Evolutionary conservation across 2,888 invertebrate species (phyloP), one percentile per base, ranked within the genome.

Genomic region (Maniola hyperantus): DNA sequence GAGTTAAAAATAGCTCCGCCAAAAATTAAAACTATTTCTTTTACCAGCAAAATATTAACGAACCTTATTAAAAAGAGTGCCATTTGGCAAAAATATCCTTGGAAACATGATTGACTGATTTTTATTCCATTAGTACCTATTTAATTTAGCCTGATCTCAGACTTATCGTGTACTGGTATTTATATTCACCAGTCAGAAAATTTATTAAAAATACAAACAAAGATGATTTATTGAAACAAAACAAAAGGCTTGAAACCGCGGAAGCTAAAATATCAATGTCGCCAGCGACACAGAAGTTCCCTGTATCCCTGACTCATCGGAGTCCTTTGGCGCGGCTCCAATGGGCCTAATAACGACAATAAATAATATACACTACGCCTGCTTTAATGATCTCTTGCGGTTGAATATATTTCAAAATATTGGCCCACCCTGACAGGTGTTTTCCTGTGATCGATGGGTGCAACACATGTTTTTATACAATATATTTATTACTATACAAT

Each of bases 241-340:
- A 65, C 58, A 64, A 66, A 53, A 62, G 66, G 55, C 10, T 59
- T 13, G 36, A 59, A 63, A 60, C 63, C 44, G 53, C 65, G 67
- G 65, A 64, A 65, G 65, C 36, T 57, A 59, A 65, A 65, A 64
- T 67, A 65, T 57, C 65, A 59, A 54, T 64, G 70, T 67, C 67
- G 55, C 63, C 58, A 67, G 26, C 42, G 18, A 55, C 26, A 54
- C 57, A 64, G 61, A 66, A 68, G 61, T 68, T 66, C 68, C 70
- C 70, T 54, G 66, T 55, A 54, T 46, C 20, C 53, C 69, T 74
- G 73, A 76, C 60, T 76, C 76, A 75, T 76, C 73, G 65, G 71
- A 26, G 62, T 75, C 74, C 75, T 73, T 74, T 78, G 78, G 77
- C 72, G 15, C n/a, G 42, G 20, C 26, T 72, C 76, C 74, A 72